These are phyloP conservation scores for Gasterosteus nipponicus DNA, from an alignment of 2,113 vertebrate species.

Conservation along the genomic window DNA sequence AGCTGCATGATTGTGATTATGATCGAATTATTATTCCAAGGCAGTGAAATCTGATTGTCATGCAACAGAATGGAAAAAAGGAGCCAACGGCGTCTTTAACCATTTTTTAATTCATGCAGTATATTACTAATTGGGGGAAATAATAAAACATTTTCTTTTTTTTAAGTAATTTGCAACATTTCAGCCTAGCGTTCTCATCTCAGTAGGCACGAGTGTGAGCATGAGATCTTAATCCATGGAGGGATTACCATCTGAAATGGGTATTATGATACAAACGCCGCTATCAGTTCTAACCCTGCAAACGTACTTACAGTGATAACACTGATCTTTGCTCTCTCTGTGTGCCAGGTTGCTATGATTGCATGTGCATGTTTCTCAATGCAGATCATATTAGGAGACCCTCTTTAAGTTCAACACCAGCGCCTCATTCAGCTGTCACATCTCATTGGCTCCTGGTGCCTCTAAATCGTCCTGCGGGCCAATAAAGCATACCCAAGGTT, in stretches of 20 bases:
- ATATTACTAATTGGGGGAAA: constrained; percentile 12
- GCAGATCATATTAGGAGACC: neutral
- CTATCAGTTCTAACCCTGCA: neutral
- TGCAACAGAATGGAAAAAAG: neutral
- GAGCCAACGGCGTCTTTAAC: constrained; percentile 6
- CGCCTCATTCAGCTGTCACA: constrained; percentile 45
- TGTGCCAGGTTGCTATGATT: neutral
- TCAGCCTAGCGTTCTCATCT: constrained; percentile 5
- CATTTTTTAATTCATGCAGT: neutral
- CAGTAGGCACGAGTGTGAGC: neutral
- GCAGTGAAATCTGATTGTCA: constrained; percentile 19
- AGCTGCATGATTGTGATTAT: constrained; percentile 8
- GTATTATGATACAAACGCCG: neutral
- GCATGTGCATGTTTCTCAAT: neutral
- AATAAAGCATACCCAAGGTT: constrained; percentile 69
- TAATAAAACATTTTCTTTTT: neutral
- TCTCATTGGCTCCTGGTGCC: constrained; percentile 36
- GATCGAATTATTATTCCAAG: constrained; percentile 22
- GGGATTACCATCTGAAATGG: constrained; percentile 14
- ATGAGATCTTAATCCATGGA: neutral
- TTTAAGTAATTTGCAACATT: constrained; percentile 4
- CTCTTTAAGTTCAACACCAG: constrained; percentile 25
- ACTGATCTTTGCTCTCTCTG: neutral
- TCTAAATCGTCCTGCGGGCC: constrained; percentile 46
- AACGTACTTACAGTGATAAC: neutral